A percentile compares a stretch with the other conserved stretches of the same genome.
These are phyloP conservation scores for Sisor rabdophorus DNA, from an alignment of 2,113 vertebrate genomes.

Conservation along the genomic window DNA sequence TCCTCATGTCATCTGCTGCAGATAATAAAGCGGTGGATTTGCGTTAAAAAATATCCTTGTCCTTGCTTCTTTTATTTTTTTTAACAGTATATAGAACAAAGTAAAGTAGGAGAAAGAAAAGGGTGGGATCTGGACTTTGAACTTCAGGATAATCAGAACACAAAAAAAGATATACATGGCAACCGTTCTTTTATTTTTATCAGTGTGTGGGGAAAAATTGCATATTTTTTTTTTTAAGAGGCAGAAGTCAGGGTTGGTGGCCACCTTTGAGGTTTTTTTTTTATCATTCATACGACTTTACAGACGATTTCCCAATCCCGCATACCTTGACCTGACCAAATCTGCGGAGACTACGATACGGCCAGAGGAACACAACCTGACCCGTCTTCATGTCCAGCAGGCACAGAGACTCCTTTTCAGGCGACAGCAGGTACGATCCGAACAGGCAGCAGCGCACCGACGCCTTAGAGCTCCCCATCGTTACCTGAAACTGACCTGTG, in stretches of 20 bases:
- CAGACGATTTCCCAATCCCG: not conserved
- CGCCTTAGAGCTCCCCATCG: slow-evolving; percentile 68
- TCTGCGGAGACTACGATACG: slow-evolving; percentile 78
- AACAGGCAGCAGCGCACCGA: slow-evolving; percentile 73
- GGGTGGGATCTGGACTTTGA: too few species aligned
- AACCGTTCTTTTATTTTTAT: not conserved
- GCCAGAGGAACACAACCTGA: slow-evolving; percentile 73
- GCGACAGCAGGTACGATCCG: slow-evolving; percentile 72
- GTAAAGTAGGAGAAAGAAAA: too few species aligned
- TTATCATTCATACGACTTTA: not conserved
- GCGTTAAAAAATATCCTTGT: not conserved
- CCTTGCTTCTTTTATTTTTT: not conserved
- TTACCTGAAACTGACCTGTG: slow-evolving; percentile 70
- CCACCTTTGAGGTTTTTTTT: too few species aligned
- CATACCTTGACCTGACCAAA: slow-evolving; percentile 82
- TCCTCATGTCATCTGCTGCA: too few species aligned
- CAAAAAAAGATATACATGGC: too few species aligned
- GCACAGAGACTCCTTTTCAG: slow-evolving; percentile 61
- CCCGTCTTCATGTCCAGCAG: slow-evolving; percentile 62
- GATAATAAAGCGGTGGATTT: too few species aligned
- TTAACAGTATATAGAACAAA: too few species aligned
- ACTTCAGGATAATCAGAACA: too few species aligned
- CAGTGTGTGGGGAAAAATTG: not conserved
- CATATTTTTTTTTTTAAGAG: not conserved
- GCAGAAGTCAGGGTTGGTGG: not conserved